phyloP scores from a whole-genome alignment of 2,113 vertebrate genomes.

The Oreochromis niloticus region DNA sequence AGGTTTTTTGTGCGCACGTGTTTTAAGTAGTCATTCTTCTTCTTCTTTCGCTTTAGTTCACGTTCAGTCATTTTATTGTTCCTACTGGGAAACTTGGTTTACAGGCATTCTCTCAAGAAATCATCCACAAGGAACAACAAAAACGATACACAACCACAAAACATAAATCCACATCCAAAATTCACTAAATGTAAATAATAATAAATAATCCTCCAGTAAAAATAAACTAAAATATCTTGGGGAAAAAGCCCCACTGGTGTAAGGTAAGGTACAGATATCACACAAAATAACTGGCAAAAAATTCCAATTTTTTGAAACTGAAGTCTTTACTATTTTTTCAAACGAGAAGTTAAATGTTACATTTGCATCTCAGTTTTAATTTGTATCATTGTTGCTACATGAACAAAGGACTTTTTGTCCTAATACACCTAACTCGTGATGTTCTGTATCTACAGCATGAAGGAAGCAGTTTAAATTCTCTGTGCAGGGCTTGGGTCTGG shows the following conservation, averaged over 20 bases:
- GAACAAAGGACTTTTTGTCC: not conserved
- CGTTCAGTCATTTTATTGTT: not conserved
- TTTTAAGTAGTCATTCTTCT: not conserved
- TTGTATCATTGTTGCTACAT: not conserved
- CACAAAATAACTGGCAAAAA: not conserved
- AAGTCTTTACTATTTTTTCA: not conserved
- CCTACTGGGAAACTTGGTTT: not conserved
- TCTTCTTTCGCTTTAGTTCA: not conserved
- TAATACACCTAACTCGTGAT: not conserved
- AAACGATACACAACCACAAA: not conserved
- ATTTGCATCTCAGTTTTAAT: not conserved
- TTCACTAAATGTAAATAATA: not conserved
- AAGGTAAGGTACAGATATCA: not conserved
- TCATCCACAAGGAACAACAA: not conserved
- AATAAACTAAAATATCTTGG: not conserved
- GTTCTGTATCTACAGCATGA: not conserved
- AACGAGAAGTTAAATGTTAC: not conserved
- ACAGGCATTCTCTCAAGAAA: not conserved
- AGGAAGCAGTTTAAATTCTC: not conserved
- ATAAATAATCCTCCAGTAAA: not conserved
- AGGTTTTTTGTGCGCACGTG: not conserved
- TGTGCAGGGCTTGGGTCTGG: not conserved
- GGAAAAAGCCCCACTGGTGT: fast-evolving
- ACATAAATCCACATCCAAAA: not conserved
- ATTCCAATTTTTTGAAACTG: no score